Conservation (phyloP, 2,113 vertebrate genomes). For the Perognathus longimembris region DNA sequence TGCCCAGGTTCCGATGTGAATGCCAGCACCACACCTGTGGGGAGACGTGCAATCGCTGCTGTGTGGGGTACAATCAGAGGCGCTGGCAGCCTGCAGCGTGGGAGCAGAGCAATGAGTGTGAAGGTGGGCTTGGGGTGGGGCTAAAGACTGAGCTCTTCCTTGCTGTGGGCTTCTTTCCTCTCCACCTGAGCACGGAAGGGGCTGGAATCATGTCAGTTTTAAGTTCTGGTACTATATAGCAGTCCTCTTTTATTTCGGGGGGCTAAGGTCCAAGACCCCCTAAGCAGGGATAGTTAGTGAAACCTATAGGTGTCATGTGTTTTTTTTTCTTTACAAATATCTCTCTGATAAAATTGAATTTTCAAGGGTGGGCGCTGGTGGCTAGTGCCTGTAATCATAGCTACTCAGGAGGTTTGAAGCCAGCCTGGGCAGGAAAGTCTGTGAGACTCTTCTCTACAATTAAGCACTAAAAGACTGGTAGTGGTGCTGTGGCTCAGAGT, state of each 20-base stretch:
- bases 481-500: no score
- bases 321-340: background rate
- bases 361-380: no score
- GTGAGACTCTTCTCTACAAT: no score
- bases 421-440: no score
- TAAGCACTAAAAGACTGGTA: no score
- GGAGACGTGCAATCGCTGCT: constrained; percentile 93
- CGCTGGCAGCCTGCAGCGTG: constrained; percentile 90
- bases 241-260: background rate
- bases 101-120: constrained; percentile 89
- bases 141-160: accelerated
- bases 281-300: background rate
- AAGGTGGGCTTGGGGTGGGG: constrained; percentile 87
- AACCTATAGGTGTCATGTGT: background rate
- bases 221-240: background rate
- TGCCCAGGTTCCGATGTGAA: constrained; percentile 90
- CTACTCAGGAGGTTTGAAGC: no score
- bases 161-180: accelerated
- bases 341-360: background rate
- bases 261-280: background rate
- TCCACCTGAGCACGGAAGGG: background rate
- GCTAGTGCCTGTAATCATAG: no score
- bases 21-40: constrained; percentile 97
- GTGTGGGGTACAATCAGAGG: constrained; percentile 92
- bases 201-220: background rate